Percentiles rank a stretch among this genome's conserved stretches.
These are phyloP conservation scores for Saxicola maurus DNA, from an alignment of 2,797 vertebrate species.

Conservation along the genomic window DNA sequence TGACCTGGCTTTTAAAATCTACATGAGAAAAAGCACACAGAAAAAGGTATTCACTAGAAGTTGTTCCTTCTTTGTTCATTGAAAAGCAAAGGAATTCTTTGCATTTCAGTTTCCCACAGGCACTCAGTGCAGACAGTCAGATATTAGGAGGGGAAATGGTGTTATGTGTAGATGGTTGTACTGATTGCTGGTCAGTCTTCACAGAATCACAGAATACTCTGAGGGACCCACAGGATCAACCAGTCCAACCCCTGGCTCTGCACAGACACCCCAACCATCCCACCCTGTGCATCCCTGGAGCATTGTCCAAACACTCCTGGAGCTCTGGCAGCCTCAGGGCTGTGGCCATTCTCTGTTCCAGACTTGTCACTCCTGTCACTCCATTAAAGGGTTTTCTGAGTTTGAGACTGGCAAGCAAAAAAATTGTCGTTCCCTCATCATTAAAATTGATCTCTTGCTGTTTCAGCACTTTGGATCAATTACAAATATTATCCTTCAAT, in stretches of 20 bases:
- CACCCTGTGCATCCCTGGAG: not conserved
- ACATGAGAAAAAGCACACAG: conserved; percentile 78
- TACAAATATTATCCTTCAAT: not conserved
- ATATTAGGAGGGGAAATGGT: not conserved
- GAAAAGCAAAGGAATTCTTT: not conserved
- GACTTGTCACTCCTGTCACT: not conserved
- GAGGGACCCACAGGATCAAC: not conserved
- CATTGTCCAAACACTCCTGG: rapidly evolving
- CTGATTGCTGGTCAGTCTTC: not conserved
- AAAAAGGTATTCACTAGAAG: conserved; percentile 78
- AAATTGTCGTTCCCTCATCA: not conserved
- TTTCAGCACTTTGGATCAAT: not conserved
- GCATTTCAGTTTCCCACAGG: not conserved
- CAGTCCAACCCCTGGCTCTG: not conserved
- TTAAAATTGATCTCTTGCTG: not conserved
- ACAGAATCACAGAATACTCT: not conserved
- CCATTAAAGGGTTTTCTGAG: not conserved
- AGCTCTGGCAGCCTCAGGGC: not conserved
- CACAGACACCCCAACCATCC: not conserved
- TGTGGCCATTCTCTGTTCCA: rapidly evolving
- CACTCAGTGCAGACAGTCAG: not conserved
- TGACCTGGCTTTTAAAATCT: conserved; percentile 84
- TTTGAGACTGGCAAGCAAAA: not conserved
- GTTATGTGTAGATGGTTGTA: rapidly evolving
- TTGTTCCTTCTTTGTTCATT: not conserved